Base-by-base conservation (phyloP, 2,888 invertebrate genomes). In the Rhingia campestris region DNA sequence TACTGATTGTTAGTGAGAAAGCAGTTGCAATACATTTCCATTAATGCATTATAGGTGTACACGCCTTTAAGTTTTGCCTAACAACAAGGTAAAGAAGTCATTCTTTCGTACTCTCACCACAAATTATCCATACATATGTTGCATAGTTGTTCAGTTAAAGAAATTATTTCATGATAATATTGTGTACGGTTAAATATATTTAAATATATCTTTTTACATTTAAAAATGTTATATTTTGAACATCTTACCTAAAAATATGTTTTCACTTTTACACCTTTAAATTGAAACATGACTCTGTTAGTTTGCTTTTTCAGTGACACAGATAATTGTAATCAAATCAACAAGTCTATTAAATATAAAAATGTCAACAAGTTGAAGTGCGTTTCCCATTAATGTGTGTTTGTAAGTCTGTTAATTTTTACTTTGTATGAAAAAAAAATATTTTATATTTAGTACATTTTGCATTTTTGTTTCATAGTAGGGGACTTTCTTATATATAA, bases 391-490 rank as follows among this genome's bases (percentile, higher is more conserved):
- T 47, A 47, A 66, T 81, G 49, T 66, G 64, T 80, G 76, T 61
- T 58, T 22, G 2, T 10, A 22, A 2, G 22, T 22, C 22, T 81
- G 79, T 70, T 86, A 67, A 63, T 86, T 70, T 74, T 86, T 43
- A n/a, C 41, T 72, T 79, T 43, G 64, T 79, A 59, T 73, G 67
- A 77, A 75, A 70, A 79, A 81, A 82, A 75, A 82, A 75, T n/a
- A n/a, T n/a, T 85, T 84, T 86, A 72, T 80, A 70, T 84, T 74
- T 86, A 80, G 80, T 86, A 81, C 81, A 84, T 41, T 79, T 75
- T 47, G 63, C 76, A 53, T 69, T 82, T 84, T 39, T 79, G 47
- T 69, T 59, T 56, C 22, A 77, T 56, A 72, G 77, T 63, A 70
- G 54, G 72, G 66, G 47, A 7, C 33, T 69, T 64, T 63, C 58